phyloP scores from a whole-genome alignment of 2,113 vertebrate species.

The Dromaius novaehollandiae region DNA sequence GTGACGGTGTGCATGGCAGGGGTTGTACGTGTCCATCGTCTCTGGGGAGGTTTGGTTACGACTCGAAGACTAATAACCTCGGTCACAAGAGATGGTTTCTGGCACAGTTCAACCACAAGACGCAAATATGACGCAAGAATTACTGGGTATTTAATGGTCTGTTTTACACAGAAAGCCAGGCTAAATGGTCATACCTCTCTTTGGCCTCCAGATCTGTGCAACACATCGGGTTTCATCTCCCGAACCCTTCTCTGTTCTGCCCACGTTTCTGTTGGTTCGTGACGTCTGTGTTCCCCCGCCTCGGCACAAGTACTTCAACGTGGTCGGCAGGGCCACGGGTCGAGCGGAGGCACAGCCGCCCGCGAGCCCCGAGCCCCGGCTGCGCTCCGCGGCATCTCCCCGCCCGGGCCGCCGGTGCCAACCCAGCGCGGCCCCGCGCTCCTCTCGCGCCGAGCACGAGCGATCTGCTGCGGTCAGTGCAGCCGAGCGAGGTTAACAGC shows the following conservation, averaged over 20 bases:
- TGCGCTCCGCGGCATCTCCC: not conserved
- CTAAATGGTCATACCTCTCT: not conserved
- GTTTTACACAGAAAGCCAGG: not conserved
- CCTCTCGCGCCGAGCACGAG: rapidly evolving
- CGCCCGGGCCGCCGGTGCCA: not conserved
- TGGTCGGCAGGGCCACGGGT: not conserved
- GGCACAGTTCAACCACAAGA: not conserved
- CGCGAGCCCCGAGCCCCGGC: rapidly evolving
- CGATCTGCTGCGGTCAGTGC: rapidly evolving
- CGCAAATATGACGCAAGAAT: not conserved
- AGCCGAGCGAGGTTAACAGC: not conserved
- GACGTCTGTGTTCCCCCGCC: not conserved
- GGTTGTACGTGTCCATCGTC: not conserved
- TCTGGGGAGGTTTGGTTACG: not conserved
- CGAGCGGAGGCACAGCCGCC: not conserved
- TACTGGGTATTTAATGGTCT: not conserved
- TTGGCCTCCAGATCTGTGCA: not conserved
- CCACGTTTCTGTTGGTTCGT: rapidly evolving
- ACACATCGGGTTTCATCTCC: not conserved
- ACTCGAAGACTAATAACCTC: not conserved
- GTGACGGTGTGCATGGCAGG: not conserved
- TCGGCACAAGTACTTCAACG: not conserved
- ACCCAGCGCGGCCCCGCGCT: not conserved
- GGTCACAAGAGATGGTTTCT: too few relatives aligned
- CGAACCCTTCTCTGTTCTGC: not conserved